Evolutionary conservation across 2,113 vertebrate genomes (phyloP), one percentile per base, ranked within the genome.

Genomic region (Cepphus grylle): DNA sequence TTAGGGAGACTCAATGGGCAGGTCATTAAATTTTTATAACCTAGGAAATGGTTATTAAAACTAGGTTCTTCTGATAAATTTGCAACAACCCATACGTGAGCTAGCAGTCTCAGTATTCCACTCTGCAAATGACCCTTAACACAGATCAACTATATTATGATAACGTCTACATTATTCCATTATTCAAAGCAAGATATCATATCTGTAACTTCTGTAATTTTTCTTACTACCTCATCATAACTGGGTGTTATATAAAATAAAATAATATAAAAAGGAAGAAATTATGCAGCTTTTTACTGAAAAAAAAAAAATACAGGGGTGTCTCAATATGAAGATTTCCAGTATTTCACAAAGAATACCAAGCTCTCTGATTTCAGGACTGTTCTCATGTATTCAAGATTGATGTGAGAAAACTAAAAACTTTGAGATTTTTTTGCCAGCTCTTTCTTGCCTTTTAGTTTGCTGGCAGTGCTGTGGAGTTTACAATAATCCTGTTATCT

Each of bases 401-500:
- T 53, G 59, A 89, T 8, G 12, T 1, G 22, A 70, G 55, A 96
- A 97, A 96, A 88, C 32, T 30, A 93, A 95, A 96, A 96, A 84
- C 62, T 83, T 61, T 13, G 25, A 82, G 73, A 73, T 63, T 76
- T 97, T 78, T 88, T 83, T 90, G 85, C 32, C 76, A 95, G 38
- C n/a, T 86, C 83, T 80, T 53, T 86, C 81, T 89, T 91, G 82
- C 53, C 52, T 97, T 94, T 92, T 78, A 94, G 84, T 88, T 65
- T 85, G 74, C 67, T 93, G 81, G 96, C 85, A 97, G 36, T 91
- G 90, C 93, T 91, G 92, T 45, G 43, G 95, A 96, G 96, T 92
- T 90, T 80, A 85, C 66, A 97, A 92, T 92, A 96, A 97, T 82
- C 81, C 70, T 91, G 83, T 88, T 97, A 95, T 92, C 81, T 95